Percentiles rank a stretch among this genome's conserved stretches.
Evolutionary conservation across 2,797 vertebrate species (phyloP).

Genomic region (Hoplostethus mediterraneus): DNA sequence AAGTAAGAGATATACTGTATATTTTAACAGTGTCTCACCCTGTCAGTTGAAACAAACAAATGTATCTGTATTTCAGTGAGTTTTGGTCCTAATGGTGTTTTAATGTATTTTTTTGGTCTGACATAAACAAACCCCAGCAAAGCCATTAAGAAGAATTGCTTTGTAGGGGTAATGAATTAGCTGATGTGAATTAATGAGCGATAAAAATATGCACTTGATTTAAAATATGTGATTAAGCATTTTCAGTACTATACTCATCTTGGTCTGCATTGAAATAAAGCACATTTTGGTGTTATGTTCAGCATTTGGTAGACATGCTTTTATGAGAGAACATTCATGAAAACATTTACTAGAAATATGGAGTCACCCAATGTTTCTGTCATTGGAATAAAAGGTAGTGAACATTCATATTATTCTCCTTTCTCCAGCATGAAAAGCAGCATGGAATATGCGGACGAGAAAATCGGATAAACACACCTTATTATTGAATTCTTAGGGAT

Average conservation of each 20-base stretch:
- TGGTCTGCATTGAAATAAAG: not conserved
- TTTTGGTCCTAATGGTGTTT: not conserved
- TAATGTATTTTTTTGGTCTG: conserved; percentile 1
- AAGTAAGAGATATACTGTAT: not conserved
- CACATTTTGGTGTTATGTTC: conserved; percentile 17
- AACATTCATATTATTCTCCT: conserved; percentile 45
- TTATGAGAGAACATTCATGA: not conserved
- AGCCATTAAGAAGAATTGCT: conserved; percentile 12
- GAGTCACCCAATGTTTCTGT: conserved; percentile 49
- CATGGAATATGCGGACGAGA: conserved; percentile 31
- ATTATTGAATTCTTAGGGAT: conserved; percentile 57
- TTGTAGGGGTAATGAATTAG: conserved; percentile 32
- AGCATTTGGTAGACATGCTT: conserved; percentile 8
- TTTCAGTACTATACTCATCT: not conserved
- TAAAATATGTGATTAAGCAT: not conserved
- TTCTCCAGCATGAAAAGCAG: conserved; percentile 40
- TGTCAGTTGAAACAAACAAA: conserved; percentile 9
- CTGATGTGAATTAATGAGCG: conserved; percentile 22
- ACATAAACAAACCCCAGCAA: not conserved
- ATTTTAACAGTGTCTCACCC: conserved; percentile 1
- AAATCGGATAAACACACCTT: conserved; percentile 64
- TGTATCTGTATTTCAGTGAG: not conserved
- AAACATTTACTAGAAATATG: conserved; percentile 25
- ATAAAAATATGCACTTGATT: not conserved
- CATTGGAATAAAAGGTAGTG: conserved; percentile 25